These are phyloP conservation scores for Campopleginae sp. DNA, from an alignment of 2,888 invertebrate genomes.

Conservation along the genomic window DNA sequence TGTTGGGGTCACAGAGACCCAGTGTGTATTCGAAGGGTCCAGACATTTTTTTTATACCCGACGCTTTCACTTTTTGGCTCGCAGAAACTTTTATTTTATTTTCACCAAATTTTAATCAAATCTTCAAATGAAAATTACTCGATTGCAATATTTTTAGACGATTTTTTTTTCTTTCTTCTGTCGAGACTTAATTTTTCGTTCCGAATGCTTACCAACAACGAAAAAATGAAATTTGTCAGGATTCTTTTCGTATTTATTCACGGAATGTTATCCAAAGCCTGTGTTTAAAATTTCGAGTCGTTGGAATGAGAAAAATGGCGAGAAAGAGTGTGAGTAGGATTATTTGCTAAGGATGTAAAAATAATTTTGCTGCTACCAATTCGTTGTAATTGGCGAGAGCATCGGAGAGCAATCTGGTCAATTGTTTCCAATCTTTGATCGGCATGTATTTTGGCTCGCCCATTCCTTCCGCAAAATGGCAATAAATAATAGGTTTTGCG, in stretches of 20 bases:
- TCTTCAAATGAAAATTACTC: too few species aligned
- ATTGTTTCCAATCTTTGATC: constrained; percentile 89
- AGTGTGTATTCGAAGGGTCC: too few species aligned
- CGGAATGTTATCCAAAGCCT: too few species aligned
- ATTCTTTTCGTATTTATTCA: too few species aligned
- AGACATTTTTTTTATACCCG: not conserved
- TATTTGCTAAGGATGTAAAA: not conserved
- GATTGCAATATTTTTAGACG: too few species aligned
- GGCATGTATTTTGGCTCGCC: constrained; percentile 96
- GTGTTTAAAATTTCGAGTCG: not conserved
- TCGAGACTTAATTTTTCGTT: too few species aligned
- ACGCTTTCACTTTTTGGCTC: not conserved
- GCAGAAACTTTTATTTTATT: not conserved
- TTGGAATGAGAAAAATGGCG: not conserved
- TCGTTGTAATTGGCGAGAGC: constrained; percentile 95
- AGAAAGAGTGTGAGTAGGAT: not conserved
- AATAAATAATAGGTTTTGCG: constrained; percentile 92
- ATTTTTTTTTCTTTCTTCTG: too few species aligned
- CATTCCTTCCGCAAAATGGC: constrained; percentile 96
- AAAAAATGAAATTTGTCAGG: too few species aligned
- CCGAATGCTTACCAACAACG: too few species aligned
- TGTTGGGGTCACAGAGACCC: too few species aligned
- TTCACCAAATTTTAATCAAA: not conserved
- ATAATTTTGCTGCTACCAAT: constrained; percentile 84
- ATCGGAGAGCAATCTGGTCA: constrained; percentile 91